These are phyloP conservation scores for Vireo altiloquus DNA, from an alignment of 2,113 vertebrate species.

Conservation along the genomic window DNA sequence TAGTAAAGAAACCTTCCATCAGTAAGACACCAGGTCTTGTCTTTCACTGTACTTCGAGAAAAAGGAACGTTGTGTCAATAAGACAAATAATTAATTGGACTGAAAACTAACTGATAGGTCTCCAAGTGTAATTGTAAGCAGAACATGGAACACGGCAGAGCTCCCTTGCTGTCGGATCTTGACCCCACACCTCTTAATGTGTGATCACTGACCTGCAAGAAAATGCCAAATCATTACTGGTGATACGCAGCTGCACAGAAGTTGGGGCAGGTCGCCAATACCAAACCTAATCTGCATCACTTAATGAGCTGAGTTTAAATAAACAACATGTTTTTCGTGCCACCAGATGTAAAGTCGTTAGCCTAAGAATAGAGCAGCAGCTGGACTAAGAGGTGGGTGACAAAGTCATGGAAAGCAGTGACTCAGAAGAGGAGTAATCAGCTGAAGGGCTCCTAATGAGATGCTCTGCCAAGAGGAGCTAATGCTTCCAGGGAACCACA, in stretches of 20 bases:
- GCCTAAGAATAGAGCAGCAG: constrained; percentile 7
- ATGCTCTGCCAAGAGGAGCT: background rate
- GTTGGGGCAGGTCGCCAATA: background rate
- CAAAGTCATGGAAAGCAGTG: background rate
- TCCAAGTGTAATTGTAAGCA: background rate
- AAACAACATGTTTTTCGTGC: constrained; percentile 18
- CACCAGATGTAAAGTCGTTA: background rate
- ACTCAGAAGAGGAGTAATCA: constrained; percentile 36
- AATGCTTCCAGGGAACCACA: background rate
- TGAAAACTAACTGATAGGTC: background rate
- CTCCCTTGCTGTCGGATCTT: background rate
- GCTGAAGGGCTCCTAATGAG: constrained; percentile 19
- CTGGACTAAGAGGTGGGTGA: background rate
- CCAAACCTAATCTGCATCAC: background rate
- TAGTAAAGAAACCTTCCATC: background rate
- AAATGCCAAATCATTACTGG: background rate
- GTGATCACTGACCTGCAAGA: background rate
- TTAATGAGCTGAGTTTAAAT: constrained; percentile 35
- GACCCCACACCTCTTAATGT: background rate
- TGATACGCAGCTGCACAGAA: background rate
- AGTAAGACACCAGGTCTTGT: background rate
- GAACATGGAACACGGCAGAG: background rate
- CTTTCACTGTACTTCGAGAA: background rate
- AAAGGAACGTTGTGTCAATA: background rate
- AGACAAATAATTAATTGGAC: constrained; percentile 4